These are phyloP conservation scores for Pavo muticus DNA, from an alignment of 2,113 vertebrate genomes.

Conservation along the genomic window DNA sequence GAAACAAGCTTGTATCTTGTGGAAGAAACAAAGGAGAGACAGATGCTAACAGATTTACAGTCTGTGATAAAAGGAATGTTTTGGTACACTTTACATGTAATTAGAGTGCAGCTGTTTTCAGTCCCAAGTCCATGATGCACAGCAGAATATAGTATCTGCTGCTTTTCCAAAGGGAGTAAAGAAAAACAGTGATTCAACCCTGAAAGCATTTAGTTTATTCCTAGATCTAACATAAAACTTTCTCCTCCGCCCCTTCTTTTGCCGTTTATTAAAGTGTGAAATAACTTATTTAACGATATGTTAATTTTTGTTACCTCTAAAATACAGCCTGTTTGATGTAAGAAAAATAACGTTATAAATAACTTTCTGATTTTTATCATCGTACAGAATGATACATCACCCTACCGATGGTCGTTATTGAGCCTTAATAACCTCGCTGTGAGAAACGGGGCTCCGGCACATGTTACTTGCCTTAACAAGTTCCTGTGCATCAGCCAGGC, in stretches of 20 bases:
- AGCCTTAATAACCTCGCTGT: background rate
- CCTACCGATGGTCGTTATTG: background rate
- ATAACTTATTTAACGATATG: constrained; percentile 37
- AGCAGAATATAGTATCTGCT: constrained; percentile 80
- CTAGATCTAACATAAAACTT: constrained; percentile 69
- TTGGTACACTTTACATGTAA: constrained; percentile 91
- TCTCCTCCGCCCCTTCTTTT: constrained; percentile 31
- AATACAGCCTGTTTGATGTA: background rate
- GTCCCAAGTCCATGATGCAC: constrained; percentile 81
- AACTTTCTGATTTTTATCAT: background rate
- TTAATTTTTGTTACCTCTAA: constrained; percentile 50
- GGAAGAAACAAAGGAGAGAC: constrained; percentile 85
- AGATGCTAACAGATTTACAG: constrained; percentile 89
- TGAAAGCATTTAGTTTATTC: constrained; percentile 79
- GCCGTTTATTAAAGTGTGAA: constrained; percentile 17
- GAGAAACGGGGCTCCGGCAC: background rate
- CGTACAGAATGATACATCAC: background rate
- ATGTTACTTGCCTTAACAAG: background rate
- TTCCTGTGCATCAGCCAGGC: background rate
- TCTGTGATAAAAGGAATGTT: constrained; percentile 88
- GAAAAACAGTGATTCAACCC: constrained; percentile 85
- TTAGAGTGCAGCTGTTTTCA: constrained; percentile 90
- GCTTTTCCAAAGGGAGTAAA: constrained; percentile 81
- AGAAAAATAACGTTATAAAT: background rate
- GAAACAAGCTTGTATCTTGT: constrained; percentile 91